A percentile compares a stretch with the other conserved stretches of the same genome.
phyloP scores from a whole-genome alignment of 2,113 vertebrate species.

The Pseudorhombus dupliciocellatus region DNA sequence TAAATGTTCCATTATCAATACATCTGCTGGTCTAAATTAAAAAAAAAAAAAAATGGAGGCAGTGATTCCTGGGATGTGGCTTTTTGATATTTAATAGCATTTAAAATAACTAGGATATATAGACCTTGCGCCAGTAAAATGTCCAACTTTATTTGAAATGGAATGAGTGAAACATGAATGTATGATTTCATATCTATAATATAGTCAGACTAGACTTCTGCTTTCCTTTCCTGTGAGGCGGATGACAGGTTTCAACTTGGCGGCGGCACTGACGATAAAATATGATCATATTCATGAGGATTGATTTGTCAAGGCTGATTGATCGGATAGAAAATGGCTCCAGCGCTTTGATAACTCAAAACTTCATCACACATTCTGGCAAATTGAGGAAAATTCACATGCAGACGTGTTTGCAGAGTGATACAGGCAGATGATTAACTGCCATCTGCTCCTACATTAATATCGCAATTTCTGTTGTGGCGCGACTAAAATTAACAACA shows the following conservation, averaged over 20 bases:
- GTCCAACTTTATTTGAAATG: no score
- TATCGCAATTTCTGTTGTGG: conserved; percentile 19
- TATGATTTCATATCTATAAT: neutral
- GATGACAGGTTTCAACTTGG: no score
- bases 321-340: conserved; percentile 1
- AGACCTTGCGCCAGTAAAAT: no score
- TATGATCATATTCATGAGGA: neutral
- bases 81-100: no score
- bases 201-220: no score
- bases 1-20: no score
- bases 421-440: conserved; percentile 47
- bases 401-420: conserved; percentile 23
- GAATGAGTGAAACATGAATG: neutral
- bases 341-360: conserved; percentile 18
- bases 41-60: no score
- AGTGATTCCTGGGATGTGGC: no score
- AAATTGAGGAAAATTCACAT: no score
- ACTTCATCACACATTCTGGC: conserved; percentile 11
- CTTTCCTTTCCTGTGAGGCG: no score
- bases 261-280: neutral
- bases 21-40: no score
- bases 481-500: neutral
- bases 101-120: no score
- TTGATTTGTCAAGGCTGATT: neutral
- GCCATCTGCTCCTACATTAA: conserved; percentile 58